Conservation (phyloP, 1,140 invertebrate species). For the Adelges cooleyi region DNA sequence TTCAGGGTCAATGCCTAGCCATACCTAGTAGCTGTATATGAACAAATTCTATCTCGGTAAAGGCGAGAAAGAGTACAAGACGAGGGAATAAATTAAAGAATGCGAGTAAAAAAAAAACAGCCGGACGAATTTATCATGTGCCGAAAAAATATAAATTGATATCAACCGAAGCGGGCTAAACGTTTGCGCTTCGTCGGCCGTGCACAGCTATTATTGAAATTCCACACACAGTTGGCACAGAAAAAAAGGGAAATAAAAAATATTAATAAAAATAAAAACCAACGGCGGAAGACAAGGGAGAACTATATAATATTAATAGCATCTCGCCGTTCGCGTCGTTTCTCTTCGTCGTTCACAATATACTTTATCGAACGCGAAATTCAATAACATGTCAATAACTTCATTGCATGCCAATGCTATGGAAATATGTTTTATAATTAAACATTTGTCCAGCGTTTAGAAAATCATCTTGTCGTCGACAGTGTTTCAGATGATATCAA, state of each 20-base stretch:
- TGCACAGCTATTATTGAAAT: conserved; percentile 7
- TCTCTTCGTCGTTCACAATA: background rate
- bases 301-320: conserved; percentile 9
- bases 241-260: background rate
- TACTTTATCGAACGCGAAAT: background rate
- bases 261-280: too few relatives aligned
- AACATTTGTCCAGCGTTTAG: too few relatives aligned
- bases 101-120: conserved; percentile 4
- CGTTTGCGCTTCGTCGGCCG: background rate
- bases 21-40: too few relatives aligned
- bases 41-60: too few relatives aligned
- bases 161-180: background rate
- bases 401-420: too few relatives aligned
- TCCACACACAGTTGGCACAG: background rate
- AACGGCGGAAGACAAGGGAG: background rate
- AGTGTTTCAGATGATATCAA: too few relatives aligned
- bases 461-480: too few relatives aligned
- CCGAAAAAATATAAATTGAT: conserved; percentile 20
- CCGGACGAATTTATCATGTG: conserved; percentile 11
- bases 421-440: too few relatives aligned
- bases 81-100: too few relatives aligned
- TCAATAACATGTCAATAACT: conserved; percentile 9
- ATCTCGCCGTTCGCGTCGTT: background rate
- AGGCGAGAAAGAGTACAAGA: too few relatives aligned
- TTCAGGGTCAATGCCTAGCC: too few relatives aligned